A percentile compares a stretch with the other conserved stretches of the same genome.
Conservation (phyloP, 2,113 vertebrate species). For the Chamaetylas fuelleborni region DNA sequence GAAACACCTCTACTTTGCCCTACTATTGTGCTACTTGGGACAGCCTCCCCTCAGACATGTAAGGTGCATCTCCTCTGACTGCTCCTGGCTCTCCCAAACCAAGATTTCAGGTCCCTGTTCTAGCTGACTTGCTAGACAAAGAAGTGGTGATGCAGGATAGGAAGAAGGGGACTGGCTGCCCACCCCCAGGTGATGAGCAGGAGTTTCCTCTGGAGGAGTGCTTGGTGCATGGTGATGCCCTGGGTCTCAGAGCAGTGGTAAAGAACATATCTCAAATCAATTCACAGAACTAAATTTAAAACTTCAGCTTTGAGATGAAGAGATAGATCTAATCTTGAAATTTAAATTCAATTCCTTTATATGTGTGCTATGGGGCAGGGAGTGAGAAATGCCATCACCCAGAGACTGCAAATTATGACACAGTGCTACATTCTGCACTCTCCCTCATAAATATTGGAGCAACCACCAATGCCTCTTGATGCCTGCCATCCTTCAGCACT, state of each 20-base stretch:
- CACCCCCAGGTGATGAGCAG: not conserved
- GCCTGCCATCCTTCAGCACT: not conserved
- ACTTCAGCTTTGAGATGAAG: not conserved
- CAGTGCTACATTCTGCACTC: not conserved
- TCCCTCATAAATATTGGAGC: not conserved
- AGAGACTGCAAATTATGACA: not conserved
- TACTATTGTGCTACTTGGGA: accelerated
- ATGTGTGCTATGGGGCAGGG: no score
- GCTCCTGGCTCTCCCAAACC: not conserved
- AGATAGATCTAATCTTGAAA: not conserved
- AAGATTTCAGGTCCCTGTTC: not conserved
- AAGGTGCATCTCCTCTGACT: not conserved
- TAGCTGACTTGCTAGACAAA: not conserved
- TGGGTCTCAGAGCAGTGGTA: not conserved
- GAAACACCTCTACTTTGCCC: not conserved
- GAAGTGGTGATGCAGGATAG: not conserved
- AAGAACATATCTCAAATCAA: not conserved
- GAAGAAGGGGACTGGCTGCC: not conserved
- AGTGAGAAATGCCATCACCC: not conserved
- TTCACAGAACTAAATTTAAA: not conserved
- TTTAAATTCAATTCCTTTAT: not conserved
- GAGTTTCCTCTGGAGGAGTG: not conserved
- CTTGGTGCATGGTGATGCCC: accelerated
- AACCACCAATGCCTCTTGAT: not conserved
- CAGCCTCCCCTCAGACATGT: no score